These are phyloP conservation scores for Elgaria multicarinata DNA, from an alignment of 2,113 vertebrate species.

Conservation along the genomic window DNA sequence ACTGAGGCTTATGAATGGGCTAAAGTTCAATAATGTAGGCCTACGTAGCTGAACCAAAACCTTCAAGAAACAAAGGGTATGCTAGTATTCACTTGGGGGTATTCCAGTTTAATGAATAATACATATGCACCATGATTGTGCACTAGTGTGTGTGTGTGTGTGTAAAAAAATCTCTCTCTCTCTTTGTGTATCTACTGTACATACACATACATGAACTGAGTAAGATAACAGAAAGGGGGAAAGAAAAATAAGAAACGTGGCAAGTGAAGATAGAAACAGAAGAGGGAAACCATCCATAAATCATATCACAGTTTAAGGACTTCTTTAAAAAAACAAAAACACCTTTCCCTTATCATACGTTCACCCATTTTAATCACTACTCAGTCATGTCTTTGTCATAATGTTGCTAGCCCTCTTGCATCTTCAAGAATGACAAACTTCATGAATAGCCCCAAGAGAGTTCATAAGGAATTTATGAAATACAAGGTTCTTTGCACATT, in stretches of 20 bases:
- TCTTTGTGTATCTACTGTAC: neutral
- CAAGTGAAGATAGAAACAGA: neutral
- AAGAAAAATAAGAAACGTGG: neutral
- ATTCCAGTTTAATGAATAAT: constrained; percentile 20
- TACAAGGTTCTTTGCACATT: neutral
- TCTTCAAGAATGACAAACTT: neutral
- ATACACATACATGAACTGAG: neutral
- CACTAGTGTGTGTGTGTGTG: neutral
- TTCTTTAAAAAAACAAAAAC: too few species aligned
- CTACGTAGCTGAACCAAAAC: constrained; percentile 23
- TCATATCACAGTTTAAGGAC: neutral
- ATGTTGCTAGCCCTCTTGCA: neutral
- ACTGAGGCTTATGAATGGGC: constrained; percentile 35
- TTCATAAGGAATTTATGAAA: neutral
- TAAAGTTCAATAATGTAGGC: constrained; percentile 17
- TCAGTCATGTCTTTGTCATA: neutral
- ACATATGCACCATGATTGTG: neutral
- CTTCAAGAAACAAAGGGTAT: constrained; percentile 24
- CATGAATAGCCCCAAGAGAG: neutral
- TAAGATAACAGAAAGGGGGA: neutral
- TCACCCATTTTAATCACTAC: neutral
- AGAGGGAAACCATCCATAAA: neutral
- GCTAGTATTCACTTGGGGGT: neutral
- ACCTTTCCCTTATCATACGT: rapidly evolving
- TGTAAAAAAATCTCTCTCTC: neutral